A percentile compares a stretch with the other conserved stretches of the same genome.
phyloP scores from a whole-genome alignment of 1,140 invertebrate species.

The Drosophila persimilis region DNA sequence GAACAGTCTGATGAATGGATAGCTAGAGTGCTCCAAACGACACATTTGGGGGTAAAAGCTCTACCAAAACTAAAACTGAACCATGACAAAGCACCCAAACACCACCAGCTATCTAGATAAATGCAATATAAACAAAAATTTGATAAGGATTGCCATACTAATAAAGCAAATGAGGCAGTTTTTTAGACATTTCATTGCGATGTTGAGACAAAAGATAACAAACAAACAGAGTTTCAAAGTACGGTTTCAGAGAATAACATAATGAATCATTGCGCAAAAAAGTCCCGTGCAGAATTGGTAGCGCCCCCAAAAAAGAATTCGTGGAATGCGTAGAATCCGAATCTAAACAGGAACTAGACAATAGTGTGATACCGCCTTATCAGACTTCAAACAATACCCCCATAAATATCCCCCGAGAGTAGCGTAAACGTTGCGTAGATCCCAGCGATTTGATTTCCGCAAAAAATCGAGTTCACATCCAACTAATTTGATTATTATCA shows the following conservation, averaged over 20 bases:
- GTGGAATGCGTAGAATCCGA: constrained; percentile 2
- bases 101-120: constrained; percentile 5
- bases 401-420: constrained; percentile 18
- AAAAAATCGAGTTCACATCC: constrained; percentile 37
- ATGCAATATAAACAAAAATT: neutral
- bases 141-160: constrained; percentile 10
- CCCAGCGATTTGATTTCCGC: constrained; percentile 34
- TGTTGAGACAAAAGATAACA: neutral
- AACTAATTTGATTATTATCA: constrained; percentile 35
- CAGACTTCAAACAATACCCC: neutral
- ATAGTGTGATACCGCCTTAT: constrained; percentile 11
- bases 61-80: neutral
- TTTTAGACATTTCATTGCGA: constrained; percentile 12
- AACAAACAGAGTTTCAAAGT: constrained; percentile 4
- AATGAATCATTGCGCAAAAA: constrained; percentile 14
- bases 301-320: constrained; percentile 5
- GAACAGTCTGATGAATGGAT: too few relatives aligned
- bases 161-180: neutral
- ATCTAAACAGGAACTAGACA: constrained; percentile 33
- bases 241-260: neutral
- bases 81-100: neutral
- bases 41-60: neutral
- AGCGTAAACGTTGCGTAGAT: neutral
- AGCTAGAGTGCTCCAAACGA: too few relatives aligned
- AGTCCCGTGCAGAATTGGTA: neutral